Base-by-base conservation (phyloP, 1,140 invertebrate genomes). In the Nasonia longicornis region DNA sequence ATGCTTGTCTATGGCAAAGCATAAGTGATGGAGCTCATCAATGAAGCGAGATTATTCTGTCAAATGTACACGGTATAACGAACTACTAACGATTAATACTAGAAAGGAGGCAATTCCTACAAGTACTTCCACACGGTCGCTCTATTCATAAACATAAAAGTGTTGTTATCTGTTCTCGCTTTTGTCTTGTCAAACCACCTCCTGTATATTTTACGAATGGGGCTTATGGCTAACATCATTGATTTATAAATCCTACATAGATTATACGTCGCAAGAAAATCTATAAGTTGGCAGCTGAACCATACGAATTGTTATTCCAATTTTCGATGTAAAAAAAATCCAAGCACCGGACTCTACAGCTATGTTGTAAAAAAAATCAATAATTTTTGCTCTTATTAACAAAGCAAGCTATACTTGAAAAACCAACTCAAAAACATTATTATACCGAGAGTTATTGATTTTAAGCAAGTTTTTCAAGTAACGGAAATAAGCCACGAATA, bases 11-110 rank as follows among this genome's bases (percentile, higher is more conserved):
- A 85, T 14, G 83, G 85, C 14, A 85, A 77, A 0, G 84, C 84
- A 85, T 83, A 85, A 85, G n/a, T 85, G 83, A 22, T 86, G 73
- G 29, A 86, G 79, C 83, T 86, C 67, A 64, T 72, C 58, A 42
- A 58, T 72, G 14, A 64, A 63, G 29, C 52, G 31, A 29, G 35
- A 26, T 38, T 79, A 72, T 26, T 64, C 26, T 70, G 8, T 63
- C 20, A 63, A 79, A 42, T 71, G 31, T 72, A 72, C 52, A 72
- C 7, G 6, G 58, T 79, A 64, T 78, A 58, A 78, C 29, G 70
- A 69, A 58, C 67, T 78, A 78, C 67, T 29, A 6, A 78, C 48
- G 45, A 78, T 35, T 78, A 71, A 78, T 78, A 58, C 67, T 71
- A 58, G 52, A 52, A 35, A 78, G 29, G 64, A 26, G 11, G 64